Evolutionary conservation across 2,888 invertebrate genomes (phyloP), one percentile per base, ranked within the genome.

Genomic region (Metopia argyrocephala): DNA sequence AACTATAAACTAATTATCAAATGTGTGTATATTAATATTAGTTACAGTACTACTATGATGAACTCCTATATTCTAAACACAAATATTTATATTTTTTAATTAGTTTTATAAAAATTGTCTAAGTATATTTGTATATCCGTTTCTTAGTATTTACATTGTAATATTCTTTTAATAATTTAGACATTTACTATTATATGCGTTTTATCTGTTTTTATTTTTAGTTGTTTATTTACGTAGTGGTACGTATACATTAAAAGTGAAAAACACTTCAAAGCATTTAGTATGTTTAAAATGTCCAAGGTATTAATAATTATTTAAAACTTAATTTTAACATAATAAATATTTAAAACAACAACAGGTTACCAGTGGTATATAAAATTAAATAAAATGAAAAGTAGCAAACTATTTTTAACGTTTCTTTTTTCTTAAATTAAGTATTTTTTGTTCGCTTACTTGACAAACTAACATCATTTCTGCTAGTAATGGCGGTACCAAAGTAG

Each of bases 191-290:
- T 21, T 7, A 28, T 25, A 56, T n/a, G 25, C 57, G 48, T 57
- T 69, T 46, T 46, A 27, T 27, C 31, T 9, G 27, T 62, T 46
- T 18, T 38, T 31, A 12, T 31, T 7, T 4, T 38, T 38, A 12
- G 12, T 6, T 15, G 9, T 38, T 21, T 21, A 25, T 27, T 46
- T 69, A 69, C 69, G 69, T 69, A 69, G 48, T 59, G 23, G 21
- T 69, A 59, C 59, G 59, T 69, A 66, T 57, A 5, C 31, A 28
- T 66, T 45, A 12, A 6, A 38, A 61, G 7, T 57, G n/a, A 45
- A 57, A n/a, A 18, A 52, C 5, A 12, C 54, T 38, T 48, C 5
- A 27, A 46, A 23, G 48, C 48, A 69, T 48, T 69, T 46, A n/a
- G n/a, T n/a, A 31, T 3, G 27, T 18, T 18, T 56, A 38, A 38